Evolutionary conservation across 2,888 invertebrate species (phyloP).

Genomic region (Epinotia nisella): DNA sequence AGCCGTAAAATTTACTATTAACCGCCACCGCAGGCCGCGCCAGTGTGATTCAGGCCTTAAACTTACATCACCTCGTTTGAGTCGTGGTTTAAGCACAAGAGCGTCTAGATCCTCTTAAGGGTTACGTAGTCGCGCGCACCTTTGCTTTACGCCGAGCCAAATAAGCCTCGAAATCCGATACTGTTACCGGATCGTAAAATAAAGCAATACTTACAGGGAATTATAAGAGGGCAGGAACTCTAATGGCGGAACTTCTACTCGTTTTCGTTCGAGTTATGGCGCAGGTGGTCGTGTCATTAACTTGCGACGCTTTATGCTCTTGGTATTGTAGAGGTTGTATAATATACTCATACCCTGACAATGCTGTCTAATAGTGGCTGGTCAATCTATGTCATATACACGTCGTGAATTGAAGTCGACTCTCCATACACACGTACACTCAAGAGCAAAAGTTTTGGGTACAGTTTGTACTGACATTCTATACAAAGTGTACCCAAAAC

Average conservation of each 20-base stretch:
- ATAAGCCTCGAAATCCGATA: constrained; percentile 40
- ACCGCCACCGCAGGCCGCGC: no score
- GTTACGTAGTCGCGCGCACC: neutral
- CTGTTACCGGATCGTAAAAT: constrained; percentile 45
- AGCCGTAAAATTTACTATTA: no score
- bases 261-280: constrained; percentile 32
- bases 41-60: no score
- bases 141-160: constrained; percentile 13
- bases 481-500: no score
- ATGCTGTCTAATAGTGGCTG: neutral
- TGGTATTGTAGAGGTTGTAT: neutral
- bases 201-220: constrained; percentile 44
- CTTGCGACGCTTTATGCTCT: constrained; percentile 12
- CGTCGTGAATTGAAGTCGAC: no score
- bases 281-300: constrained; percentile 39
- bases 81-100: no score
- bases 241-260: constrained; percentile 34
- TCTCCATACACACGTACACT: no score
- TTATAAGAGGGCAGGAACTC: constrained; percentile 40
- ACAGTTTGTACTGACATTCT: no score
- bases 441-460: no score
- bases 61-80: no score
- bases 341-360: neutral
- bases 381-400: neutral
- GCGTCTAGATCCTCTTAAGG: neutral